Base-by-base conservation (phyloP, 2,113 vertebrate genomes). In the Oostethus manadensis region DNA sequence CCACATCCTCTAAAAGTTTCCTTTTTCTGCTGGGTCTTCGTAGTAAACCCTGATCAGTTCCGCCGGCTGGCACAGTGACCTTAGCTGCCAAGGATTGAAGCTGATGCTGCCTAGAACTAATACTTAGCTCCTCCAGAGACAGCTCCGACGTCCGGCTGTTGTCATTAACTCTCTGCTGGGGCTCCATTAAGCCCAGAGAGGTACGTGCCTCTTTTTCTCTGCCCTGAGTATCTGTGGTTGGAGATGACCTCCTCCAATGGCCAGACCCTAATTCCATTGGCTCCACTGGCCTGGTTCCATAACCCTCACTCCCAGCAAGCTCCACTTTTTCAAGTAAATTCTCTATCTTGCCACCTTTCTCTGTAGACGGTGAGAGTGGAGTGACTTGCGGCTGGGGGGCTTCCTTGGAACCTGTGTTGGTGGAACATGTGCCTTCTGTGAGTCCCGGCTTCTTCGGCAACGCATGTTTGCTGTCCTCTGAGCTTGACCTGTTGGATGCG, bases 61-160 rank as follows among this genome's bases (percentile, higher is more conserved):
- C 69, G 10, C 77, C 26, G 0, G 87, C 68, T 56, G 77, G 60
- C 49, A 64, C 23, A 0, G 49, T 56, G 49, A 77, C 67, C 68
- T 82, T 63, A 47, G 61, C 80, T 56, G 47, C 84, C 15, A 67
- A 68, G 16, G 67, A 62, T 29, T 83, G 89, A 45, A 82, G 83
- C 60, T 64, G 80, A 61, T 71, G 87, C 60, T 89, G 91, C 1
- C 91, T 91, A 8, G 93, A 89, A 60, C 95, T 97, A 81, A 99
- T 99, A 64, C 94, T 99, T 2, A 99, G 88, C 50, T 98, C 97
- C 75, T 98, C 96, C 66, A 99, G 86, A 23, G 97, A 99, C 15
- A 99, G 89, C 58, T 99, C 97, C 0, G 93, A 57, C 47, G 92
- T 84, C 58, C 93, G 82, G 77, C 80, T 88, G 54, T 69, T 78